Base-by-base conservation (phyloP, 2,797 vertebrate species). In the Phrynocephalus vlangalii region DNA sequence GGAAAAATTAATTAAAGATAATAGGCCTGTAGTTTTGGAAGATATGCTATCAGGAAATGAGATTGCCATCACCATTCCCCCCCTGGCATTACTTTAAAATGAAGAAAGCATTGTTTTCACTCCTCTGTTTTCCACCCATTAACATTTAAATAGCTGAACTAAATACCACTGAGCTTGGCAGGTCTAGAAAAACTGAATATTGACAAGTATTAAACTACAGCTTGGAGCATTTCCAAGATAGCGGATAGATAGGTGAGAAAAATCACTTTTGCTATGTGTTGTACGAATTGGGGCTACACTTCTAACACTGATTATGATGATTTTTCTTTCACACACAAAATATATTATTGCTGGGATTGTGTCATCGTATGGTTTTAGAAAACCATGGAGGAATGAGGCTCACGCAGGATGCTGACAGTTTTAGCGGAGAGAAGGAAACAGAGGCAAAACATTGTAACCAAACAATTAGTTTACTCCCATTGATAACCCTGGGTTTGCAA, bases 1-100 rank as follows among this genome's bases (percentile, higher is more conserved):
- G 63, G 90, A 85, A 82, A 87, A 89, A 86, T 77, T 44, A 91
- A 87, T 92, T 92, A 91, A 84, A 94, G 76, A 95, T 84, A 92
- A 79, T 86, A 87, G 79, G 26, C 82, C 80, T 63, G 0, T 89
- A 94, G 90, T 91, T 94, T 88, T 66, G 90, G 81, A 91, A 66
- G 33, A 83, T 90, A 89, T 20, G n/a, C 66, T 84, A 87, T 88
- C 76, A 88, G 81, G 5, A 84, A 83, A 80, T 85, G 63, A 92
- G 77, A 86, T 88, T 86, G 83, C 90, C 87, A 52, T 86, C 52
- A 89, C 3, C 24, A 60, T n/a, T 24, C 1, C 10, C 18, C 73
- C 24, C 66, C 38, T 82, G 70, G 78, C 79, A 75, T 60, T 82
- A 33, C 83, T 94, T 85, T 92, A 84, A 92, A 80, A 91, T n/a